Conservation (phyloP, 2,888 invertebrate genomes). For the Ophioninae sp. region DNA sequence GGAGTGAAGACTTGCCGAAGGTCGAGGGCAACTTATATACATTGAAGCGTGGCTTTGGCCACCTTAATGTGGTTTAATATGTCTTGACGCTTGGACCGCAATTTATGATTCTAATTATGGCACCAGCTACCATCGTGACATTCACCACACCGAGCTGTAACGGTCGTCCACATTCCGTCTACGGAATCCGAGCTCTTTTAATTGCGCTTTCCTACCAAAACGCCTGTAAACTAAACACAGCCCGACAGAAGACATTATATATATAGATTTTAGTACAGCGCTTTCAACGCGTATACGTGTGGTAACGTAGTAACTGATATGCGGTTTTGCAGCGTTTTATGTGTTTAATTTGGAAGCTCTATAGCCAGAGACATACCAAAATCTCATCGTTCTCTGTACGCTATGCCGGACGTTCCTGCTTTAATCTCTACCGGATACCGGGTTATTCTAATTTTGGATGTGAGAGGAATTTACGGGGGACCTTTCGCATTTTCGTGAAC, state of each 20-base stretch:
- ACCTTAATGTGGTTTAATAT: constrained; percentile 59
- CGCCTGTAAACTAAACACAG: constrained; percentile 42
- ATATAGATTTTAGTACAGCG: constrained; percentile 49
- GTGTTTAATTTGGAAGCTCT: constrained; percentile 76
- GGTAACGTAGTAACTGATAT: constrained; percentile 65
- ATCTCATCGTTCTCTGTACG: constrained; percentile 4
- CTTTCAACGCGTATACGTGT: constrained; percentile 52
- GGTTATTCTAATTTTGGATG: constrained; percentile 72
- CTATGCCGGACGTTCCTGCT: constrained; percentile 14
- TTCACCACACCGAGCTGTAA: constrained; percentile 28
- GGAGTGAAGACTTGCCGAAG: constrained; percentile 6
- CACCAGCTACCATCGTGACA: constrained; percentile 45
- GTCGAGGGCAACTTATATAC: constrained; percentile 25
- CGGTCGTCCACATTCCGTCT: constrained; percentile 31
- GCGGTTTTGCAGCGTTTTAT: constrained; percentile 74
- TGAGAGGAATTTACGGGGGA: constrained; percentile 70
- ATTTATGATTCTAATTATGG: constrained; percentile 76
- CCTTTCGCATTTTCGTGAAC: constrained; percentile 12
- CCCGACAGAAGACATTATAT: not conserved
- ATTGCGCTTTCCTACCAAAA: constrained; percentile 36
- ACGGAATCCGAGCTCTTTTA: constrained; percentile 49
- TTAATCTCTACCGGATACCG: constrained; percentile 41
- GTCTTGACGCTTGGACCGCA: constrained; percentile 61
- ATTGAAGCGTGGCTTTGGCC: constrained; percentile 34
- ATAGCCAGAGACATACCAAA: constrained; percentile 21